These are phyloP conservation scores for Synergus itoensis DNA, from an alignment of 2,888 invertebrate genomes.

Conservation along the genomic window DNA sequence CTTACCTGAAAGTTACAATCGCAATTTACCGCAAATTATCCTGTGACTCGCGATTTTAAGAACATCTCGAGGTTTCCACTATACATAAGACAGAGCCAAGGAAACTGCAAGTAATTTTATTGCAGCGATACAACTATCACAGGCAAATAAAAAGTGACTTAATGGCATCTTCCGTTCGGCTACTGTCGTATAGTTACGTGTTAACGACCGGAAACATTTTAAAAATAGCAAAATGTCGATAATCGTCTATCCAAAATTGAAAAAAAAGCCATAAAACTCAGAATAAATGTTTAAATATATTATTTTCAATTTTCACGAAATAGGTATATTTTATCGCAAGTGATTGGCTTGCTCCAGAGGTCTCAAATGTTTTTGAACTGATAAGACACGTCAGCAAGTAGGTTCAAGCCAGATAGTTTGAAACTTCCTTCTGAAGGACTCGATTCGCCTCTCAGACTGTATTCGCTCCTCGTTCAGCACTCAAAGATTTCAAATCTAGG, in stretches of 20 bases:
- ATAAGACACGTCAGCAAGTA: background rate
- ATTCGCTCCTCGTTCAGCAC: background rate
- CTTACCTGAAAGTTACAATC: constrained; percentile 23
- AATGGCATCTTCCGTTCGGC: background rate
- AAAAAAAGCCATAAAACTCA: too few relatives aligned
- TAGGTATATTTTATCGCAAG: background rate
- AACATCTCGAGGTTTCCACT: background rate
- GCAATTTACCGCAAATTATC: constrained; percentile 25
- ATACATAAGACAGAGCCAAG: background rate
- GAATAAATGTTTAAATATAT: too few relatives aligned
- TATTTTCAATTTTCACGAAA: background rate
- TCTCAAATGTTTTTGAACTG: background rate
- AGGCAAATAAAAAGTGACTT: constrained; percentile 11
- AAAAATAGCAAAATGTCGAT: background rate
- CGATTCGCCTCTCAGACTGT: background rate
- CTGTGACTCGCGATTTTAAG: background rate
- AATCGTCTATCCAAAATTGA: too few relatives aligned
- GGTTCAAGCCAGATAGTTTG: background rate
- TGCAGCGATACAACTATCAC: background rate
- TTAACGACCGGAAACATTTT: constrained; percentile 34
- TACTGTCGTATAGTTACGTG: background rate
- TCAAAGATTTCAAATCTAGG: background rate
- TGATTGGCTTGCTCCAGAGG: background rate
- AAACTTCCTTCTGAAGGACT: background rate
- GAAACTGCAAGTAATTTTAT: constrained; percentile 3